phyloP scores from a whole-genome alignment of 2,888 invertebrate species.

The Dendrolimus houi region DNA sequence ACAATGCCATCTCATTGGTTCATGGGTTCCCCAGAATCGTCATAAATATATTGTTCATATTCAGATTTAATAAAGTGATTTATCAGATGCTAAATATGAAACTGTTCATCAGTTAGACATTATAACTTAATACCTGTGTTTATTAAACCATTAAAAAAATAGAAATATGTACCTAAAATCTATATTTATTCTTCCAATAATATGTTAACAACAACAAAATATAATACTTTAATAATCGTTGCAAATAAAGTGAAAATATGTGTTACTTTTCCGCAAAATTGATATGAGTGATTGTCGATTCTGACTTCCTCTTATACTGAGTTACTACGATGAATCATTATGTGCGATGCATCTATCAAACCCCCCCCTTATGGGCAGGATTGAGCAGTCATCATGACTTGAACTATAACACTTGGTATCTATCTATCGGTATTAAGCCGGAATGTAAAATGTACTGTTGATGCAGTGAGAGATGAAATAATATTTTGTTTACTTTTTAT shows the following conservation, averaged over 20 bases:
- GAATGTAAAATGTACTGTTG: conserved; percentile 14
- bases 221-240: neutral
- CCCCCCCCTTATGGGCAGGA: conserved; percentile 16
- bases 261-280: neutral
- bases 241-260: neutral
- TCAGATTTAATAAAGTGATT: too few relatives aligned
- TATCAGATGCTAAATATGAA: too few relatives aligned
- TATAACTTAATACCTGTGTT: too few relatives aligned
- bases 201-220: too few relatives aligned
- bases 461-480: neutral
- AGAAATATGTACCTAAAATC: too few relatives aligned
- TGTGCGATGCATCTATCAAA: conserved; percentile 25
- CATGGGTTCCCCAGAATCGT: too few relatives aligned
- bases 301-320: conserved; percentile 11
- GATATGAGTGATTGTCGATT: neutral
- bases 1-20: too few relatives aligned
- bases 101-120: too few relatives aligned
- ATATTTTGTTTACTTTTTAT: too few relatives aligned
- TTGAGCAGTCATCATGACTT: conserved; percentile 50
- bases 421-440: conserved; percentile 61
- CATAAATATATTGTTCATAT: too few relatives aligned
- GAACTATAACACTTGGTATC: conserved; percentile 57
- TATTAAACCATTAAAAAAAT: too few relatives aligned
- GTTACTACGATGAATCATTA: conserved; percentile 24
- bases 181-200: too few relatives aligned